Conservation (phyloP, 2,797 vertebrate genomes). For the Lacerta bilineata region DNA sequence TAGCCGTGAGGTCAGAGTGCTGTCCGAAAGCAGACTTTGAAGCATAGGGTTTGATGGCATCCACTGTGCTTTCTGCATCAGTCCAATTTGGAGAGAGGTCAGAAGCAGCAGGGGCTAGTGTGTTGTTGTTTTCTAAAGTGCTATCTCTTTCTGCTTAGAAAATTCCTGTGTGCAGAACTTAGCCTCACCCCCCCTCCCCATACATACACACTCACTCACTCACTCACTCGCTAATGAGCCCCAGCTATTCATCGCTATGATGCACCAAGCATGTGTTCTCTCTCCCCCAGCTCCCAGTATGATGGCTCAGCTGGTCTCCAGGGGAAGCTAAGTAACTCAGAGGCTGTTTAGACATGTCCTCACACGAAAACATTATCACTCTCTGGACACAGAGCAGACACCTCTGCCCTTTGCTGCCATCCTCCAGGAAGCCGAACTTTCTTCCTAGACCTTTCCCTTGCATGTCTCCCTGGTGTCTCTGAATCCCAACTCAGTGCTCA, state of each 20-base stretch:
- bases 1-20: not conserved
- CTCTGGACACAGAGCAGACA: not conserved
- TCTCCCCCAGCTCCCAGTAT: no score
- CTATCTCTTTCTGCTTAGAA: not conserved
- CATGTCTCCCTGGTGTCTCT: not conserved
- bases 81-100: conserved; percentile 1
- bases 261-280: not conserved
- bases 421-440: not conserved
- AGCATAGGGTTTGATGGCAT: conserved; percentile 4
- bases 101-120: not conserved
- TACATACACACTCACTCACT: not conserved
- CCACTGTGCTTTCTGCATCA: not conserved
- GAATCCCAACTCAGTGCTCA: not conserved
- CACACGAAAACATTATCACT: not conserved
- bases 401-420: not conserved
- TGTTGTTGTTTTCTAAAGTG: conserved; percentile 2
- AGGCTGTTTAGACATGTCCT: conserved; percentile 12
- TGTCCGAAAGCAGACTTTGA: conserved; percentile 8
- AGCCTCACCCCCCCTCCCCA: not conserved
- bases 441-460: not conserved
- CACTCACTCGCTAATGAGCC: not conserved
- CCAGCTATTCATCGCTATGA: not conserved
- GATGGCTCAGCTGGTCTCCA: conserved; percentile 17
- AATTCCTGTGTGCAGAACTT: not conserved
- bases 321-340: conserved; percentile 6